Evolutionary conservation across 2,888 invertebrate species (phyloP).

Genomic region (Eupithecia tripunctaria): DNA sequence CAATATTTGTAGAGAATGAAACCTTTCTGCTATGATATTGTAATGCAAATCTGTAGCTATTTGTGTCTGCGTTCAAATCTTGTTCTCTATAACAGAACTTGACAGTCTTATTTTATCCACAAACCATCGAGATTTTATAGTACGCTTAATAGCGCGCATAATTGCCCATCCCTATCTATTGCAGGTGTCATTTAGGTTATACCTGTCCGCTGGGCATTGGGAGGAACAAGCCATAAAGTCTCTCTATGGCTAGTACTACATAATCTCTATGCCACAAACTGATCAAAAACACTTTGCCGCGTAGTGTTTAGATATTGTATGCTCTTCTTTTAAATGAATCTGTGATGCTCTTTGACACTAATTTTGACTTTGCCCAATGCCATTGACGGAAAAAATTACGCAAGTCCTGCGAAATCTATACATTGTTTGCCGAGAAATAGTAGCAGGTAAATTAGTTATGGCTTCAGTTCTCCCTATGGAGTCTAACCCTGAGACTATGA

Average conservation of each 20-base stretch:
- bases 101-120: constrained; percentile 4
- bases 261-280: too few species aligned
- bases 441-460: constrained; percentile 49
- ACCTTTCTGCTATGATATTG: neutral
- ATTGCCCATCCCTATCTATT: too few species aligned
- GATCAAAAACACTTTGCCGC: constrained; percentile 8
- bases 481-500: constrained; percentile 86
- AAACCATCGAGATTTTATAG: too few species aligned
- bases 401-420: constrained; percentile 25
- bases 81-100: neutral
- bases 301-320: too few species aligned
- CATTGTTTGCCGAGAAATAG: constrained; percentile 28
- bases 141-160: too few species aligned
- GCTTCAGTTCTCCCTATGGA: constrained; percentile 76
- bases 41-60: neutral
- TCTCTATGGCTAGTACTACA: too few species aligned
- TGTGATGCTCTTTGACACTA: too few species aligned
- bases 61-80: neutral
- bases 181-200: too few species aligned
- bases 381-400: constrained; percentile 30
- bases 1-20: neutral
- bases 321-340: too few species aligned
- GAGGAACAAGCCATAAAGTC: too few species aligned
- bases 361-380: constrained; percentile 25
- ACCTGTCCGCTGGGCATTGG: too few species aligned